phyloP scores from a whole-genome alignment of 2,888 invertebrate genomes.

The Cetonia aurata region DNA sequence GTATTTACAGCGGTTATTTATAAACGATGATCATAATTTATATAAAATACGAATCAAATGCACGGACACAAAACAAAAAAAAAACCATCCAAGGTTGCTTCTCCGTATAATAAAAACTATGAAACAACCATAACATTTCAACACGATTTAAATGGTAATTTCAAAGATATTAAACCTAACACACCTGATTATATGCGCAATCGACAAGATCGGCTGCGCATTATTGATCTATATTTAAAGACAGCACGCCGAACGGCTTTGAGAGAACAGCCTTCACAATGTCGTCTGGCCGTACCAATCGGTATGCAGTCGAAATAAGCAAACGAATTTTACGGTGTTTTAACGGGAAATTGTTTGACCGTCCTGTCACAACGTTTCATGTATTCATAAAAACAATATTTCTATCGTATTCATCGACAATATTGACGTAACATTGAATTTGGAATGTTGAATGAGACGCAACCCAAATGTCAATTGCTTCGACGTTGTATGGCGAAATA shows the following conservation, averaged over 20 bases:
- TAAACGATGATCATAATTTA: conserved; percentile 11
- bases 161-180: background rate
- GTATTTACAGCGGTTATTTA: conserved; percentile 23
- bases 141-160: background rate
- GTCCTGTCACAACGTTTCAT: no score
- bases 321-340: background rate
- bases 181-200: background rate
- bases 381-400: no score
- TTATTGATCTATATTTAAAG: conserved; percentile 5
- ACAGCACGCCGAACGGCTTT: background rate
- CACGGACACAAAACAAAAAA: no score
- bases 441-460: no score
- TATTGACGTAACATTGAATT: no score
- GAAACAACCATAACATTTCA: background rate
- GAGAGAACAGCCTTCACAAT: conserved; percentile 21
- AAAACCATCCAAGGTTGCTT: background rate
- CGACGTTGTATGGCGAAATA: no score
- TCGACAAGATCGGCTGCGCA: background rate
- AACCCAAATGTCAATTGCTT: no score
- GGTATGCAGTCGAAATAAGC: conserved; percentile 14
- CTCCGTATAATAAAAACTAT: no score
- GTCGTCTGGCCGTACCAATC: background rate
- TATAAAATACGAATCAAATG: conserved; percentile 8
- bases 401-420: no score
- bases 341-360: no score